A percentile compares a stretch with the other conserved stretches of the same genome.
phyloP scores from a whole-genome alignment of 1,140 invertebrate species.

The Drosophila guanche region DNA sequence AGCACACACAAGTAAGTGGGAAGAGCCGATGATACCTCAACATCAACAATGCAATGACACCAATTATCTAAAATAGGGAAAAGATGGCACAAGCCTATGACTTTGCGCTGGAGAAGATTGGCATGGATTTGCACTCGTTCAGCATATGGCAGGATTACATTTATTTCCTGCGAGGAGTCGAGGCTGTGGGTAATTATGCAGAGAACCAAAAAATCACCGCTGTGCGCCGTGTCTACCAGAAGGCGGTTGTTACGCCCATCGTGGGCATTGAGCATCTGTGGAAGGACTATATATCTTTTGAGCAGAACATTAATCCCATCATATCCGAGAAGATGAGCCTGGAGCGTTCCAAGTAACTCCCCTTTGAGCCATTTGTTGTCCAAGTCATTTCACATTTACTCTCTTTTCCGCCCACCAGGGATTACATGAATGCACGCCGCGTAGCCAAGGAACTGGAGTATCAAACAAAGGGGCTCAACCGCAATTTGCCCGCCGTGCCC shows the following conservation, averaged over 20 bases:
- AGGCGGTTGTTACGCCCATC: constrained; percentile 98
- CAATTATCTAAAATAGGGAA: constrained; percentile 87
- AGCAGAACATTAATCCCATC: constrained; percentile 97
- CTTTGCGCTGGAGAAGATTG: constrained; percentile 99
- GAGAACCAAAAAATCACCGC: constrained; percentile 99
- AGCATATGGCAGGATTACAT: constrained; percentile 99
- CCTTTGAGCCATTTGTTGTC: background rate
- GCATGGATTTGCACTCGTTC: constrained; percentile 98
- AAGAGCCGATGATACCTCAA: constrained; percentile 1
- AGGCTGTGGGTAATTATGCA: constrained; percentile 98
- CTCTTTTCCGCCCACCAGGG: constrained; percentile 84
- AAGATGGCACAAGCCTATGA: constrained; percentile 99
- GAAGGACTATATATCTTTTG: constrained; percentile 98
- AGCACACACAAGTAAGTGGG: constrained; percentile 95
- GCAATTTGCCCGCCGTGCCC: constrained; percentile 96
- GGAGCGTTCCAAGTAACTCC: constrained; percentile 83
- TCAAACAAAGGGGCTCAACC: constrained; percentile 96
- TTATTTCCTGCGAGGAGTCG: constrained; percentile 97
- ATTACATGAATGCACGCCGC: constrained; percentile 98
- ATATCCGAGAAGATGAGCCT: constrained; percentile 90
- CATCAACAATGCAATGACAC: no score
- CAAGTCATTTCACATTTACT: background rate
- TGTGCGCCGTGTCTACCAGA: constrained; percentile 97
- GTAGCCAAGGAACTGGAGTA: constrained; percentile 99
- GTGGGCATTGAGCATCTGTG: constrained; percentile 98